These are phyloP conservation scores for Leptoclinus maculatus DNA, from an alignment of 2,797 vertebrate species.

Conservation along the genomic window DNA sequence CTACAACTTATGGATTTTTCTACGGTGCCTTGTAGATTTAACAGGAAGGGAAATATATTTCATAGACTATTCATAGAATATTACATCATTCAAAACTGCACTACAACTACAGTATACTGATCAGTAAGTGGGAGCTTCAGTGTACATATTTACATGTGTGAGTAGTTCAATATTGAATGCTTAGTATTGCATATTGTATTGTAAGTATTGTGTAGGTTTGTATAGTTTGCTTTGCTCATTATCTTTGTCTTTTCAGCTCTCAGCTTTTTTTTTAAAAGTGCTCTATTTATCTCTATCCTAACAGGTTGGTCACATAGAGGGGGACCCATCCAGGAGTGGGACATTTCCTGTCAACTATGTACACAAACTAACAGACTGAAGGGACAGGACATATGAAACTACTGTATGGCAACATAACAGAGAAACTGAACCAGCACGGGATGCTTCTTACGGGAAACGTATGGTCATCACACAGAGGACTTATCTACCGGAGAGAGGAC, in stretches of 20 bases:
- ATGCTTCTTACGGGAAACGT: conserved; percentile 13
- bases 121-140: not conserved
- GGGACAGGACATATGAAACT: not conserved
- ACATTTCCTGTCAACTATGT: conserved; percentile 90
- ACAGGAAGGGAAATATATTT: not conserved
- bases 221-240: not conserved
- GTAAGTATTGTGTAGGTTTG: not conserved
- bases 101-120: not conserved
- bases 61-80: not conserved
- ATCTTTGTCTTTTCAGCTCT: not conserved
- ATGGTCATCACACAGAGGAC: conserved; percentile 31
- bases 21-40: not conserved
- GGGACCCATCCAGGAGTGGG: conserved; percentile 83
- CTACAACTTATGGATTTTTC: conserved; percentile 21
- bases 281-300: not conserved
- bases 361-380: conserved; percentile 83
- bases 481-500: conserved; percentile 20
- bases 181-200: not conserved
- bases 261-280: not conserved
- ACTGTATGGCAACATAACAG: not conserved
- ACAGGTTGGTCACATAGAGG: conserved; percentile 89
- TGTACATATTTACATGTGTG: not conserved
- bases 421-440: conserved; percentile 25
- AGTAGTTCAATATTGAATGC: not conserved
- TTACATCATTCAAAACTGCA: not conserved